Evolutionary conservation across 2,888 invertebrate species (phyloP), one percentile per base, ranked within the genome.

Genomic region (Apeira syringaria): DNA sequence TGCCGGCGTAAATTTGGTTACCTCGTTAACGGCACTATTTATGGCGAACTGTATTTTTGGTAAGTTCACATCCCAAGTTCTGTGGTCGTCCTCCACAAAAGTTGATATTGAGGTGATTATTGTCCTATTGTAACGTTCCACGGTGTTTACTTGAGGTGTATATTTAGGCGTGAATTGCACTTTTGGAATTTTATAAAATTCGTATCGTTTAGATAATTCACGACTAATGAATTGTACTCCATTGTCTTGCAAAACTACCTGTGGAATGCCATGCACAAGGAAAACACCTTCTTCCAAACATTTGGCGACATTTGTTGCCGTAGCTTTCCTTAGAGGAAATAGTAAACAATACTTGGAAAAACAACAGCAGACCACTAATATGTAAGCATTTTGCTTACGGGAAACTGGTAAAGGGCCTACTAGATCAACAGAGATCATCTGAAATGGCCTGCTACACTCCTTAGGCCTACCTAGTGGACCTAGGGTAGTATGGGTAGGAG

Each of bases 231-330:
- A 64, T 32, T 67, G 64, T 2, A 5, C 34, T 0, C 61, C 62
- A 25, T 67, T 64, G 7, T 62, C 63, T 11, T 59, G 2, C 0
- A 62, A 25, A 0, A 67, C 36, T 0, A 59, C 61, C 7, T 51
- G 47, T 0, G 62, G 58, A 3, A 66, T 31, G 1, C 64, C 68
- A 18, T 65, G 65, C 0, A 63, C 37, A 0, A 66, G 13, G 17
- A 68, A 61, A 2, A 68, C 51, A 0, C 27, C 6, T 2, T 65
- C 44, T 29, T 64, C 61, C 1, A 52, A 22, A 8, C 18, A 31
- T 33, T 38, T 38, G 10, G 12, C n/a, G 1, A 57, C 9, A 2
- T 26, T 7, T 0, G 36, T 40, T 0, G 53, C 22, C 7, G 50
- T 57, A 9, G 61, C 61, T 5, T 46, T 9, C 5, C 37, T 20